A percentile compares a stretch with the other conserved stretches of the same genome.
These are phyloP conservation scores for Drosophila hydei DNA, from an alignment of 1,140 invertebrate species.

Conservation along the genomic window DNA sequence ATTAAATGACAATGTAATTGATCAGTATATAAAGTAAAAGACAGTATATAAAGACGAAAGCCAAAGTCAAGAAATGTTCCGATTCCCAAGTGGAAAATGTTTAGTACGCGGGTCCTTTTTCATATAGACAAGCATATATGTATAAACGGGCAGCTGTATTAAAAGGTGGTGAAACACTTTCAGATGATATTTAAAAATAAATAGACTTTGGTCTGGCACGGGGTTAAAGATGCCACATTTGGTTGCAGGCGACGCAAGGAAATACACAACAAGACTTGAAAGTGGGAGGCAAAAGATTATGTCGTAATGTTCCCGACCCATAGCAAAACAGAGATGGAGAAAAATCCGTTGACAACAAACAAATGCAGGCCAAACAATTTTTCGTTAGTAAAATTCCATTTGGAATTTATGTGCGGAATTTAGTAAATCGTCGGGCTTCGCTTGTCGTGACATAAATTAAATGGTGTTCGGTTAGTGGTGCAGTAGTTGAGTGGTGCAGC, in stretches of 20 bases:
- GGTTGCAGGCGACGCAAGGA: constrained; percentile 12
- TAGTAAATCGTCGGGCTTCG: constrained; percentile 44
- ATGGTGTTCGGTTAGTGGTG: constrained; percentile 59
- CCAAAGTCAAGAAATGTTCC: no score
- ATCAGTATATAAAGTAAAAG: no score
- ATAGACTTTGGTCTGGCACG: constrained; percentile 40
- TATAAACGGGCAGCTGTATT: not conserved
- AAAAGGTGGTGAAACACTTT: not conserved
- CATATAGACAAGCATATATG: not conserved
- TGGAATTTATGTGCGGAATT: constrained; percentile 75
- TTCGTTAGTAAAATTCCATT: constrained; percentile 63
- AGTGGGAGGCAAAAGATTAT: constrained; percentile 57
- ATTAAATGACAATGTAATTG: not conserved
- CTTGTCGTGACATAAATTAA: constrained; percentile 73
- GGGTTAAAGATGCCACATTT: constrained; percentile 37
- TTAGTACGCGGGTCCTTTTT: not conserved
- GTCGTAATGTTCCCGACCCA: constrained; percentile 57
- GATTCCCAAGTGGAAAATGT: no score
- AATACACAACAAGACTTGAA: constrained; percentile 33
- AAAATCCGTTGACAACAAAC: constrained; percentile 59
- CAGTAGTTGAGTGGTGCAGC: constrained; percentile 44
- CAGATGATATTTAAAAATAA: constrained; percentile 24
- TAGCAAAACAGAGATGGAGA: constrained; percentile 28
- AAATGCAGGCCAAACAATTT: constrained; percentile 60
- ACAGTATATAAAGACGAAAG: no score